Evolutionary conservation across 2,113 vertebrate genomes (phyloP).

Genomic region (Pseudolaguvia tuberculata): DNA sequence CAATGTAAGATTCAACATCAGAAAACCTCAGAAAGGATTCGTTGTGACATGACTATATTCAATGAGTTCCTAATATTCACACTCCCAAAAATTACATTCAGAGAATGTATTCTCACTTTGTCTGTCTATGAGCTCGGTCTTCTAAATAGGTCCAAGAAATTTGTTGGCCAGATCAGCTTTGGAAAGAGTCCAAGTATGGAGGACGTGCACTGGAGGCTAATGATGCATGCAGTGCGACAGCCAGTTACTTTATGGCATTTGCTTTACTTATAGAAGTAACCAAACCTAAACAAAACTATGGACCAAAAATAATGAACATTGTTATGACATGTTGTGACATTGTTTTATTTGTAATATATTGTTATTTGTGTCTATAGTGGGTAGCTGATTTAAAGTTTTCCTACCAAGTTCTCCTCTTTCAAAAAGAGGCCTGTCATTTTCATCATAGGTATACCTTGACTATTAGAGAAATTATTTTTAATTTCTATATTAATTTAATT

Average conservation of each 20-base stretch:
- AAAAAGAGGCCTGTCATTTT: too few relatives aligned
- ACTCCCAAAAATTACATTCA: slow-evolving; percentile 58
- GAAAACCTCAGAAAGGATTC: slow-evolving; percentile 59
- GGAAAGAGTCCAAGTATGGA: slow-evolving; percentile 56
- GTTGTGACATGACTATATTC: slow-evolving; percentile 63
- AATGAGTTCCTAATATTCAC: slow-evolving; percentile 71
- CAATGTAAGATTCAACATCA: slow-evolving; percentile 65
- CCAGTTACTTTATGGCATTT: slow-evolving; percentile 72
- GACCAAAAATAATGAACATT: too few relatives aligned
- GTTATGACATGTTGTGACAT: too few relatives aligned
- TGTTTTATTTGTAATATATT: too few relatives aligned
- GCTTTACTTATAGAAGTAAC: slow-evolving; percentile 55
- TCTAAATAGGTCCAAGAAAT: slow-evolving; percentile 57
- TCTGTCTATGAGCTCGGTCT: slow-evolving; percentile 61
- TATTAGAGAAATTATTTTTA: too few relatives aligned
- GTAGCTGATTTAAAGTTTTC: too few relatives aligned
- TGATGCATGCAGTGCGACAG: slow-evolving; percentile 68
- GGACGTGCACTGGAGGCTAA: slow-evolving; percentile 67
- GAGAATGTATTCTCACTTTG: slow-evolving; percentile 61
- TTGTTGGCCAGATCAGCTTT: slow-evolving; percentile 65
- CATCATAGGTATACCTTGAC: too few relatives aligned
- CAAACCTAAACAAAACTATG: neutral
- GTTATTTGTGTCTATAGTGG: too few relatives aligned
- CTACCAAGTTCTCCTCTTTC: too few relatives aligned
- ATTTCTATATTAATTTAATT: too few relatives aligned